These are phyloP conservation scores for Tachystola acroxantha DNA, from an alignment of 2,888 invertebrate species.

Conservation along the genomic window DNA sequence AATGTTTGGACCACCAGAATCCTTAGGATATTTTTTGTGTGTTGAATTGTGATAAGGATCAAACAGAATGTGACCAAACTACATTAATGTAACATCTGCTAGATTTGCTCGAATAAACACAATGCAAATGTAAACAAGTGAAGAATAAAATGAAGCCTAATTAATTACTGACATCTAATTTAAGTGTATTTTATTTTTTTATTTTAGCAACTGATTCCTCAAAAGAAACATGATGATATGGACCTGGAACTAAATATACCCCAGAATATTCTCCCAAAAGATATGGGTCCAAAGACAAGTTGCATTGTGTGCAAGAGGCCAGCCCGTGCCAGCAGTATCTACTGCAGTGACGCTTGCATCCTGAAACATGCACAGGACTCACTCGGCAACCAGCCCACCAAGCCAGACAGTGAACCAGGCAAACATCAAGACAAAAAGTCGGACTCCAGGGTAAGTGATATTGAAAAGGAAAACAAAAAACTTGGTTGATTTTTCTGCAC, in stretches of 20 bases:
- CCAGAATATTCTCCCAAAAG: background rate
- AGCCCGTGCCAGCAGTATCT: slow-evolving; percentile 89
- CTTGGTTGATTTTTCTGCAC: no score
- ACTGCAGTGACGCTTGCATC: slow-evolving; percentile 94
- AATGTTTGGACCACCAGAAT: no score
- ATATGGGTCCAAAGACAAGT: slow-evolving; percentile 41
- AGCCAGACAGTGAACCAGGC: slow-evolving; percentile 36
- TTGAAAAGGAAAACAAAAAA: no score
- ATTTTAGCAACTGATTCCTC: background rate
- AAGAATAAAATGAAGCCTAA: no score
- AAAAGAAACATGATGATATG: background rate
- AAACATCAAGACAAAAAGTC: slow-evolving; percentile 49
- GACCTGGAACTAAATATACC: background rate
- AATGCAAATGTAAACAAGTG: no score
- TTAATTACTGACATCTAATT: no score
- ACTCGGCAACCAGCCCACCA: slow-evolving; percentile 39
- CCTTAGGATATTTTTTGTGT: no score
- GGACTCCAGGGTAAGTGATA: slow-evolving; percentile 61
- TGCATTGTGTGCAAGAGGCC: slow-evolving; percentile 89
- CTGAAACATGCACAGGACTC: slow-evolving; percentile 89
- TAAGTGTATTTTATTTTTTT: no score
- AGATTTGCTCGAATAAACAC: no score
- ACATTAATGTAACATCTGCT: no score
- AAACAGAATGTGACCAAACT: no score
- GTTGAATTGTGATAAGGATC: no score